These are phyloP conservation scores for Semotilus atromaculatus DNA, from an alignment of 2,797 vertebrate genomes.

Conservation along the genomic window DNA sequence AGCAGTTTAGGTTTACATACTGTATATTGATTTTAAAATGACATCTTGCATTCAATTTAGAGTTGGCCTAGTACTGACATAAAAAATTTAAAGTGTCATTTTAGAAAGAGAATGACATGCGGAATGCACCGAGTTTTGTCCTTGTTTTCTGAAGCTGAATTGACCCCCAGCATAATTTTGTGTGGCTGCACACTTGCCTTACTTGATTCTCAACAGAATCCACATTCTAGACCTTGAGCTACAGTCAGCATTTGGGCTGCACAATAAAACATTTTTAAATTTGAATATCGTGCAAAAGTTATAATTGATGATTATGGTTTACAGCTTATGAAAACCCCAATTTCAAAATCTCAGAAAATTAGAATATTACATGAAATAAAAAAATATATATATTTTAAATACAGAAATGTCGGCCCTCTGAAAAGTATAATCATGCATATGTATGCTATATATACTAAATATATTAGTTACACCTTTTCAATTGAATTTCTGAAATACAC, in stretches of 20 bases:
- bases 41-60: background rate
- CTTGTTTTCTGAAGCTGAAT: conserved; percentile 14
- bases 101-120: background rate
- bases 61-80: background rate
- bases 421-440: too few species aligned
- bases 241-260: background rate
- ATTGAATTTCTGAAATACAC: too few species aligned
- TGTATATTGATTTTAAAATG: background rate
- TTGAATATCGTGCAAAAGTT: too few species aligned
- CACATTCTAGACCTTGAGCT: conserved; percentile 51
- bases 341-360: too few species aligned
- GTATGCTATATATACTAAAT: too few species aligned
- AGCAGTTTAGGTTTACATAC: background rate
- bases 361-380: too few species aligned
- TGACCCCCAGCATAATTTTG: conserved; percentile 15
- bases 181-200: background rate
- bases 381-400: too few species aligned
- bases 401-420: too few species aligned
- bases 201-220: conserved; percentile 3
- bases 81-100: background rate
- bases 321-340: too few species aligned
- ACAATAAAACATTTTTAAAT: too few species aligned
- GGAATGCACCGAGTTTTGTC: background rate
- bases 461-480: too few species aligned
- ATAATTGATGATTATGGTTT: too few species aligned